phyloP scores from a whole-genome alignment of 1,140 invertebrate species.

The Condylostylus longicornis region DNA sequence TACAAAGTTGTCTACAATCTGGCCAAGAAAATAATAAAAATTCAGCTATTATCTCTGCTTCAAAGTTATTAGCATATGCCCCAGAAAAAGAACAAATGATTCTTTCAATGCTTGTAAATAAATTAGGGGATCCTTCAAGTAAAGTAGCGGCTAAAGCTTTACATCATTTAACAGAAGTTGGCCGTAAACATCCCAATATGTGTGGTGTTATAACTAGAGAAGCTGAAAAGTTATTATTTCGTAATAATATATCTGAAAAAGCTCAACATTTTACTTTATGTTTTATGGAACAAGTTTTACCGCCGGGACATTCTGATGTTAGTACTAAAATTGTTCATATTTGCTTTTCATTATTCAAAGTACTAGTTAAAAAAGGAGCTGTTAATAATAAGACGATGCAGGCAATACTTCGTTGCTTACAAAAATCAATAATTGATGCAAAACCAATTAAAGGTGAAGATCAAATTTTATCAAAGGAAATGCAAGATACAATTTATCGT shows the following conservation, averaged over 20 bases:
- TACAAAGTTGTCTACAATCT: conserved; percentile 26
- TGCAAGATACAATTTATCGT: conserved; percentile 65
- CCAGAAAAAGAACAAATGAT: conserved; percentile 81
- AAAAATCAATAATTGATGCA: conserved; percentile 27
- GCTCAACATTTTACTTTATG: conserved; percentile 91
- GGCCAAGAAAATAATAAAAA: conserved; percentile 58
- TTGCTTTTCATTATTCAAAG: conserved; percentile 95
- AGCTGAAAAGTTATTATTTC: conserved; percentile 78
- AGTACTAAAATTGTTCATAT: conserved; percentile 72
- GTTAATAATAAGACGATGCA: conserved; percentile 85
- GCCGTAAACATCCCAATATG: conserved; percentile 84
- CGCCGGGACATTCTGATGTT: conserved; percentile 54
- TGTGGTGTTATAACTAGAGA: conserved; percentile 73
- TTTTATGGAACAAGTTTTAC: conserved; percentile 59
- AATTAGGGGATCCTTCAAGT: conserved; percentile 82
- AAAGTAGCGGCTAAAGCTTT: conserved; percentile 77
- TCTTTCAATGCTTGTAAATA: conserved; percentile 74
- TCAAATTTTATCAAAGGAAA: conserved; percentile 26
- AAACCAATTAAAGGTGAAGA: conserved; percentile 19
- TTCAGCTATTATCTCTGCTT: conserved; percentile 62
- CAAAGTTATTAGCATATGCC: conserved; percentile 63
- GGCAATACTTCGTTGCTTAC: conserved; percentile 43
- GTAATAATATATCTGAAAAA: conserved; percentile 62
- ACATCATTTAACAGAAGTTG: conserved; percentile 68
- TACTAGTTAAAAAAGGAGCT: conserved; percentile 76